Conservation (phyloP, 1,140 invertebrate species). For the Muscidifurax raptorellus region DNA sequence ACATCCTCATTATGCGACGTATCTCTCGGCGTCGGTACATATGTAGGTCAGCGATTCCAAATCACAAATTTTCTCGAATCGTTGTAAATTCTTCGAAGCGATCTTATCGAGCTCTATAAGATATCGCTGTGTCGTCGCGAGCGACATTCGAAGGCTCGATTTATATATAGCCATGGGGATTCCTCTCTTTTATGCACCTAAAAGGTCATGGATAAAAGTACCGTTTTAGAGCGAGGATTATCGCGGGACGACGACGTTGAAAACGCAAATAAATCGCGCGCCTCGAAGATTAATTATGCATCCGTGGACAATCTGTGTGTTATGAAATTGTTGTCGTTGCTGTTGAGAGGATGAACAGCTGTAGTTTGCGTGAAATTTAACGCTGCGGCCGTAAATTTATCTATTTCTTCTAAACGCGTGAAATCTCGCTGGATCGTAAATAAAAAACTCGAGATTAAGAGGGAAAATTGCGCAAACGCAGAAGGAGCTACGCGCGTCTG, state of each 20-base stretch:
- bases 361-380: background rate
- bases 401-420: background rate
- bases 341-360: background rate
- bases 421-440: too few species aligned
- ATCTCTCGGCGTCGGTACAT: background rate
- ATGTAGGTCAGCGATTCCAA: background rate
- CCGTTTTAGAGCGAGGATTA: conserved; percentile 18
- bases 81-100: background rate
- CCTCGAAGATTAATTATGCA: background rate
- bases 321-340: background rate
- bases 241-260: background rate
- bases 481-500: background rate
- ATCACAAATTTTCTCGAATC: background rate
- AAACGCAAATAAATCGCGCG: conserved; percentile 21
- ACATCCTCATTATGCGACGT: background rate
- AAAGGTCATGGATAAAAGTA: conserved; percentile 43
- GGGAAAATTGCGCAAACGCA: background rate
- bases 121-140: background rate
- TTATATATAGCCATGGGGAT: background rate
- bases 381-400: background rate
- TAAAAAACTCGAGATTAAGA: background rate
- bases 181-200: background rate
- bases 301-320: background rate
- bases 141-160: conserved; percentile 3
- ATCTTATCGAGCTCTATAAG: background rate